Evolutionary conservation across 2,113 vertebrate species (phyloP), one percentile per base, ranked within the genome.

Genomic region (Gopherus flavomarginatus): DNA sequence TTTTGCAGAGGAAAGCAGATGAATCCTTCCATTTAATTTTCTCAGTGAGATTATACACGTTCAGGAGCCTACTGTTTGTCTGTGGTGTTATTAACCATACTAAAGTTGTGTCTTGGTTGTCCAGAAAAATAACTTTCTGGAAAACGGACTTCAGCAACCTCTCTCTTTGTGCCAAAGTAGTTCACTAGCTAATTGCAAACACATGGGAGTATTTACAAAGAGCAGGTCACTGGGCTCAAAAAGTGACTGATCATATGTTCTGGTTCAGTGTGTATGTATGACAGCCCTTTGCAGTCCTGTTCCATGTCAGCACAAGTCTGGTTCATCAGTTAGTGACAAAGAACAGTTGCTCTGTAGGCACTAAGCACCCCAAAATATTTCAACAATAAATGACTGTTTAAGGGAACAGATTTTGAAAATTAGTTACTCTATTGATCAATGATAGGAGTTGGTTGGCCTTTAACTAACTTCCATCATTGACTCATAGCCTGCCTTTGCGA

Each of bases 161-260:
- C 8, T 88, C 38, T 50, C 79, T 92, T 93, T 81, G 91, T 96
- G 94, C 96, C 94, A 95, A 86, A 93, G 87, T 83, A 94, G 88
- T n/a, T 84, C 80, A 65, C 87, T 93, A 92, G 90, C 95, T 97
- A 97, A 97, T 97, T 97, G 86, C 94, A 97, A 96, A 97, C 98
- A 97, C 79, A 96, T 97, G 96, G 94, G 82, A 97, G 85, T 97
- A 97, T 95, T 98, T 98, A 93, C 92, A 91, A 93, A 91, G 82
- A 96, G 47, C 50, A 78, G 86, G 87, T 53, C 86, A 95, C 49
- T 72, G 56, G 88, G 49, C 94, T 96, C 79, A 75, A 62, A 97
- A 96, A 92, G 57, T 77, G 80, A 96, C 90, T 88, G 92, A 90
- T 97, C 93, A 93, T 90, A 77, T 91, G 86, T 90, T 97, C 87